Evolutionary conservation across 2,113 vertebrate species (phyloP).

Genomic region (Corapipo altera): DNA sequence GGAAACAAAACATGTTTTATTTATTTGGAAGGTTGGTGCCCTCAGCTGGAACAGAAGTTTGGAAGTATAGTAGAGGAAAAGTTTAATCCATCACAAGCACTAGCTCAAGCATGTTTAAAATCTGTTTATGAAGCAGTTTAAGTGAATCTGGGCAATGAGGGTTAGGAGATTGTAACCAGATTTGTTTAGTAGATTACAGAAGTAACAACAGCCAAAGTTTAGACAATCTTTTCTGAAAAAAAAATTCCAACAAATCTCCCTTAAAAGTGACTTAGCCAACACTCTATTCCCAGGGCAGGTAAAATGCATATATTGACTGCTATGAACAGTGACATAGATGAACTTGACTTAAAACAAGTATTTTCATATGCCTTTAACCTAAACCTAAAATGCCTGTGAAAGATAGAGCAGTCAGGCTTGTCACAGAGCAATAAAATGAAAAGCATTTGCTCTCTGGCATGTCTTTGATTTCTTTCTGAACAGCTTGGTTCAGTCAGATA

Average conservation of each 20-base stretch:
- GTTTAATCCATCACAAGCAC: neutral
- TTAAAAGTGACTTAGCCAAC: neutral
- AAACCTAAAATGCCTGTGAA: neutral
- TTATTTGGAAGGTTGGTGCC: constrained; percentile 40
- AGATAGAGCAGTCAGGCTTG: neutral
- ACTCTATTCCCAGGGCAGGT: neutral
- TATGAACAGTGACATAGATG: neutral
- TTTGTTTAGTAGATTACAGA: constrained; percentile 4
- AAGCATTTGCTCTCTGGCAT: neutral
- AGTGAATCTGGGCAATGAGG: constrained; percentile 26
- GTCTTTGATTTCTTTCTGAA: constrained; percentile 47
- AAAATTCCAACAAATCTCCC: neutral
- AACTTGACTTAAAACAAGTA: neutral
- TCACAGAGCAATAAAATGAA: constrained; percentile 38
- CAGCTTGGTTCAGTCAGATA: constrained; percentile 48
- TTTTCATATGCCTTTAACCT: constrained; percentile 9
- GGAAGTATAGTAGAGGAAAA: constrained; percentile 8
- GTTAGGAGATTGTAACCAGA: constrained; percentile 33
- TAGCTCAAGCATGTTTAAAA: constrained; percentile 13
- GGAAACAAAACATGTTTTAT: constrained; percentile 48
- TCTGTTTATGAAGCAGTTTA: constrained; percentile 38
- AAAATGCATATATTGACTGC: neutral
- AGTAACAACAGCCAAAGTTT: neutral
- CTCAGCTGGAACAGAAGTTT: constrained; percentile 25
- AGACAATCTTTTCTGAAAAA: neutral